A percentile compares a stretch with the other conserved stretches of the same genome.
phyloP scores from a whole-genome alignment of 1,140 invertebrate species.

The Caenorhabditis inopinata region DNA sequence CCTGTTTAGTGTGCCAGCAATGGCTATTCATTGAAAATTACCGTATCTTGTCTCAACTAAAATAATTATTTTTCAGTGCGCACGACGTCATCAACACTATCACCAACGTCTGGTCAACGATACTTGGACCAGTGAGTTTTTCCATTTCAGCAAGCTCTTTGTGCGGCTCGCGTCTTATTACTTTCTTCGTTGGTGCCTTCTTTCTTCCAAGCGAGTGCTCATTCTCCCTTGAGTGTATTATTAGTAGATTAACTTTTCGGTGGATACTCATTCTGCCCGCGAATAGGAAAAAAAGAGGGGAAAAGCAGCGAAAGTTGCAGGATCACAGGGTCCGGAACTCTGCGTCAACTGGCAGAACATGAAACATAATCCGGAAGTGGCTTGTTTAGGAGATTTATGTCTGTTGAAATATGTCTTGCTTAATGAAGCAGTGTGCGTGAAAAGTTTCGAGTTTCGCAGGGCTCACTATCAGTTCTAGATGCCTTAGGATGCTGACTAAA shows the following conservation, averaged over 20 bases:
- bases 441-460: no score
- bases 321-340: conserved; percentile 4
- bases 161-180: no score
- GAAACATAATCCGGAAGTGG: neutral
- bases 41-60: neutral
- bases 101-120: conserved; percentile 27
- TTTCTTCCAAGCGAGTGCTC: neutral
- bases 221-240: neutral
- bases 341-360: conserved; percentile 12
- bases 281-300: neutral
- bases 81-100: conserved; percentile 33
- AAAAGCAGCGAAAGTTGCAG: neutral
- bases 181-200: neutral
- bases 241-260: conserved; percentile 15
- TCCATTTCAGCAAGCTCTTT: conserved; percentile 10
- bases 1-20: no score
- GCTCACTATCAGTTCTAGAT: no score
- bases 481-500: no score
- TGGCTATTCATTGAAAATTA: no score
- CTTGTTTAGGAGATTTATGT: neutral
- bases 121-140: conserved; percentile 37
- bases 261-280: neutral
- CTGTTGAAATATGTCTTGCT: neutral
- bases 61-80: conserved; percentile 22
- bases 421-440: neutral